Evolutionary conservation across 1,140 invertebrate species (phyloP).

Genomic region (Achatina immaculata): DNA sequence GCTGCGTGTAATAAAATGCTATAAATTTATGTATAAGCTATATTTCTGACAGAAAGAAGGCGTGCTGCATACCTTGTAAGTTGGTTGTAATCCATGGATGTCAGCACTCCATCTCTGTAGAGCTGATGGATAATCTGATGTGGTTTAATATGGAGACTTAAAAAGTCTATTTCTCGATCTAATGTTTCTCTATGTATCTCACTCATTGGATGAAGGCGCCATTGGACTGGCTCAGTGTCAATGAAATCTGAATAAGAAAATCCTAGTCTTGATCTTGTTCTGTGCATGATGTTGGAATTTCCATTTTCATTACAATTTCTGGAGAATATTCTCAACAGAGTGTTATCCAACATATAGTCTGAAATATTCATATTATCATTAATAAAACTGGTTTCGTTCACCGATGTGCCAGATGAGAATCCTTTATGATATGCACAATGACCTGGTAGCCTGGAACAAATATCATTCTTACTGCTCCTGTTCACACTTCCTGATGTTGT

Average conservation of each 20-base stretch:
- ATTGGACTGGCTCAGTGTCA: background rate
- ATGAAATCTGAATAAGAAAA: background rate
- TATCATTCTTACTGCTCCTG: background rate
- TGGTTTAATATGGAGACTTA: background rate
- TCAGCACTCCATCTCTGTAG: background rate
- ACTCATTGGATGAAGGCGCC: background rate
- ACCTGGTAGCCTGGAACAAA: background rate
- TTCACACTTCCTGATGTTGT: background rate
- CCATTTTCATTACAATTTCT: too few species aligned
- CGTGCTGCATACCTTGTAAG: background rate
- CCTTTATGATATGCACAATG: background rate
- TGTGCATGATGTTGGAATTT: background rate
- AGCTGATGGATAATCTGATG: background rate
- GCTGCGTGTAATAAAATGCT: too few species aligned
- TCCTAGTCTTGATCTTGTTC: background rate
- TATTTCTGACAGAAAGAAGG: background rate
- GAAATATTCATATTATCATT: background rate
- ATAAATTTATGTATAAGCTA: too few species aligned
- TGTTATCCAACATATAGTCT: background rate
- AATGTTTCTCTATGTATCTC: background rate
- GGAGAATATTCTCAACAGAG: background rate
- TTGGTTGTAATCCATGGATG: conserved; percentile 1
- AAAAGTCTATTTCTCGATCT: background rate
- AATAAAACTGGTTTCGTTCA: background rate
- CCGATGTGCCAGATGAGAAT: background rate